phyloP scores from a whole-genome alignment of 2,797 vertebrate species.

The Falco novaeseelandiae region DNA sequence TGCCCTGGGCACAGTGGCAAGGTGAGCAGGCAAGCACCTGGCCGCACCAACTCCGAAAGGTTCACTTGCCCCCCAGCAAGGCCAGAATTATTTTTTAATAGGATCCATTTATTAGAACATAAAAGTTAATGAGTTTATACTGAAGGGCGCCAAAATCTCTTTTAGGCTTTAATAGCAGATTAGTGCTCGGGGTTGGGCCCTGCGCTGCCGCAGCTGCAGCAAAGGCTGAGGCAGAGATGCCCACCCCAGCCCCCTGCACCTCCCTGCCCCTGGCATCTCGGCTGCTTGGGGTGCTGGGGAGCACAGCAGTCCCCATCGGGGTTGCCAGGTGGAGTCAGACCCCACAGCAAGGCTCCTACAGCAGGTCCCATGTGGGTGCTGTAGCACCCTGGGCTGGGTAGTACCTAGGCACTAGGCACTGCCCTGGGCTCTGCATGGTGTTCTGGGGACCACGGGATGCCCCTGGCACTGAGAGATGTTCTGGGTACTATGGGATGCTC shows the following conservation, averaged over 20 bases:
- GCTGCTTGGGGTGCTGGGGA: not conserved
- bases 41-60: not conserved
- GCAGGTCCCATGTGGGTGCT: not conserved
- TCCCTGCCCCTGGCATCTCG: not conserved
- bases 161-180: slow-evolving; percentile 85
- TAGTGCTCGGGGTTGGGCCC: slow-evolving; percentile 67
- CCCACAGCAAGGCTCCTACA: not conserved
- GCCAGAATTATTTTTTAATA: slow-evolving; percentile 82
- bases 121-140: slow-evolving; percentile 91
- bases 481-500: not conserved
- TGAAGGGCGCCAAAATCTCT: slow-evolving; percentile 77
- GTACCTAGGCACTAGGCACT: not conserved
- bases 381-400: not conserved
- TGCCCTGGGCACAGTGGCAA: too few species aligned
- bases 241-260: not conserved
- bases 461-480: not conserved
- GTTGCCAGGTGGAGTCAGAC: rapidly evolving
- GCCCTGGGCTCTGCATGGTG: not conserved
- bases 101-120: slow-evolving; percentile 86
- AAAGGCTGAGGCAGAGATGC: not conserved
- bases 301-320: rapidly evolving
- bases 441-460: not conserved
- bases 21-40: rapidly evolving
- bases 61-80: slow-evolving; percentile 72
- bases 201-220: rapidly evolving